Evolutionary conservation across 2,888 invertebrate genomes (phyloP), one percentile per base, ranked within the genome.

Genomic region (Ectobius pallidus): DNA sequence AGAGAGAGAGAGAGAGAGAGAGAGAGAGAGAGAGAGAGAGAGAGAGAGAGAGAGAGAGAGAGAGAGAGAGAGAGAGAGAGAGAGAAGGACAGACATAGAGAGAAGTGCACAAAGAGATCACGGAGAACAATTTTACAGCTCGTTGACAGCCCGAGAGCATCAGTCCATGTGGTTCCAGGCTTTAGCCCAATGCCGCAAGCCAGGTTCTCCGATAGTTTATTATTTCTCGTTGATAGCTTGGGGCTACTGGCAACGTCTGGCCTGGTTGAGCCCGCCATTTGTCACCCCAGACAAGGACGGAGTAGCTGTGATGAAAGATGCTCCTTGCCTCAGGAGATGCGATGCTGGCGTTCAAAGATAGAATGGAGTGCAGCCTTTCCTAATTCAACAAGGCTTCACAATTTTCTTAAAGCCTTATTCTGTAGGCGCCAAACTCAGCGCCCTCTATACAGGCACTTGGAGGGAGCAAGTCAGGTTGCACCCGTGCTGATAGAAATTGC

Each of bases 191-290:
- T 18, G 58, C 58, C 32, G 58, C 58, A 30, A 58, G 58, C 58
- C 30, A 58, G 58, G 30, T 30, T 58, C 58, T 39, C 44, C 22
- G 22, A 65, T 22, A 65, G 65, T 65, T 65, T 65, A 65, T 65
- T 65, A 65, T 65, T 65, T 65, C 65, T 65, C 44, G 30, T 30
- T 58, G 30, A 30, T 58, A 30, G 44, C 44, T 34, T 65, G 44
- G 65, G 46, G 65, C 65, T 46, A 65, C 44, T 65, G 65, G 65
- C 65, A 65, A 44, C 27, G 65, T 46, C 65, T 65, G 65, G 65
- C 46, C 65, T 65, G 65, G 65, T 44, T 58, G 27, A 30, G 58
- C 58, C 58, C 65, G 46, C 65, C 65, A 65, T 65, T 65, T 65
- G 65, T 65, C 65, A 65, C 65, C 34, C 32, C 30, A 58, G 58